Evolutionary conservation across 2,888 invertebrate species (phyloP).

Genomic region (Hylaea fasciaria): DNA sequence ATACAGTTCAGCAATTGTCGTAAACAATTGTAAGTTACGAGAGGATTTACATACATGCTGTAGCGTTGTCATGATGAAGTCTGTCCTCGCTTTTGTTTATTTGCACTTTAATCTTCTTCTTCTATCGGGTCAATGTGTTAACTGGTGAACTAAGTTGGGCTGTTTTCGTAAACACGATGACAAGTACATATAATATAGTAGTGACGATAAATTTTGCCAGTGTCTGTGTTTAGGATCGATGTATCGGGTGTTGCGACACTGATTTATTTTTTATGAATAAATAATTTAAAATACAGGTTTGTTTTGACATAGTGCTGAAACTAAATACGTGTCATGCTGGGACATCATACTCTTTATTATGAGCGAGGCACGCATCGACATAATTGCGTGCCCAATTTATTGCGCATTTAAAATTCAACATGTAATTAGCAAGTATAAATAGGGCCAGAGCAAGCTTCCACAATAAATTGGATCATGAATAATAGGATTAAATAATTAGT

Average conservation of each 20-base stretch:
- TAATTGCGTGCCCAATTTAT: slow-evolving; percentile 26
- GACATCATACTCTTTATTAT: slow-evolving; percentile 2
- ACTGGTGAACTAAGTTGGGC: too few species aligned
- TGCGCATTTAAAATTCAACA: slow-evolving; percentile 40
- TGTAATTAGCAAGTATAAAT: slow-evolving; percentile 53
- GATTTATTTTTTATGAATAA: too few species aligned
- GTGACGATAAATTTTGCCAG: too few species aligned
- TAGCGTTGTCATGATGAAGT: not conserved
- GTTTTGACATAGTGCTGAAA: not conserved
- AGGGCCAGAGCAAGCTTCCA: slow-evolving; percentile 12
- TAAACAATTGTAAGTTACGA: slow-evolving; percentile 21
- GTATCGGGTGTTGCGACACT: too few species aligned
- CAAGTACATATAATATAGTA: too few species aligned
- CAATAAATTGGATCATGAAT: slow-evolving; percentile 6
- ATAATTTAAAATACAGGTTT: too few species aligned
- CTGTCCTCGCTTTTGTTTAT: not conserved
- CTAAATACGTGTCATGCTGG: not conserved
- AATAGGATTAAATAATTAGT: slow-evolving; percentile 15
- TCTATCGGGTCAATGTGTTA: too few species aligned
- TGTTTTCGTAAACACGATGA: too few species aligned
- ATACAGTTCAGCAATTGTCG: slow-evolving; percentile 19
- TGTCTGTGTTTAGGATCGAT: too few species aligned
- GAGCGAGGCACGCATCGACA: slow-evolving; percentile 33
- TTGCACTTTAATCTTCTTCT: too few species aligned
- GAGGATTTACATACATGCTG: slow-evolving; percentile 19